A percentile compares a stretch with the other conserved stretches of the same genome.
Evolutionary conservation across 1,140 invertebrate species (phyloP).

Genomic region (Geopemphigus sp.): DNA sequence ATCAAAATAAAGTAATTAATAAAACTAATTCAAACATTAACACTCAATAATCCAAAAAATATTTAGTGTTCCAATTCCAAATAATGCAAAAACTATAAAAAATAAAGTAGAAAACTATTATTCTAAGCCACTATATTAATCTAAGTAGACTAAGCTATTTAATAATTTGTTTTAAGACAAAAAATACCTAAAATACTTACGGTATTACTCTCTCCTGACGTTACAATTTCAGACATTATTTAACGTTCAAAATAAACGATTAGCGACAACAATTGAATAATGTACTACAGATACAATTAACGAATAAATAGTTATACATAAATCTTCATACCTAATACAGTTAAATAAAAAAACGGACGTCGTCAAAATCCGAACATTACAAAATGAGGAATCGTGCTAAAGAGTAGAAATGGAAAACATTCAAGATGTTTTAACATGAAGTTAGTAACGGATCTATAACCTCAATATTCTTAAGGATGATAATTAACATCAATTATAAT

Average conservation of each 20-base stretch:
- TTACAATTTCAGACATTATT: conserved; percentile 31
- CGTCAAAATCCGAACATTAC: neutral
- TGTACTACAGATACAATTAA: neutral
- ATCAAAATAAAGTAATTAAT: neutral
- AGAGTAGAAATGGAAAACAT: neutral
- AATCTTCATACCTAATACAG: too few relatives aligned
- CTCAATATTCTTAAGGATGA: conserved; percentile 5
- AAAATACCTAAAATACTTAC: conserved; percentile 10
- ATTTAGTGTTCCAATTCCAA: too few relatives aligned
- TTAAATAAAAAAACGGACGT: neutral
- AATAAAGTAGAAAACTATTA: too few relatives aligned
- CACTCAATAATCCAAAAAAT: too few relatives aligned
- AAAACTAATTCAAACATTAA: too few relatives aligned
- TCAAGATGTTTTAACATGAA: neutral
- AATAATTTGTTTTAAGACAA: neutral
- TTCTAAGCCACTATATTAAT: too few relatives aligned
- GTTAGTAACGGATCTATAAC: conserved; percentile 22
- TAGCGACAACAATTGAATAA: neutral
- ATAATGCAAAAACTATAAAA: too few relatives aligned
- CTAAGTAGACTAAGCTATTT: neutral
- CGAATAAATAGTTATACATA: neutral
- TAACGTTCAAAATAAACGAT: neutral
- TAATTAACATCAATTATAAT: conserved; percentile 23
- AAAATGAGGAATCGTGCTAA: neutral
- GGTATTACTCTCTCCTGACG: neutral